These are phyloP conservation scores for Siphamia tubifer DNA, from an alignment of 2,113 vertebrate species.

Conservation along the genomic window DNA sequence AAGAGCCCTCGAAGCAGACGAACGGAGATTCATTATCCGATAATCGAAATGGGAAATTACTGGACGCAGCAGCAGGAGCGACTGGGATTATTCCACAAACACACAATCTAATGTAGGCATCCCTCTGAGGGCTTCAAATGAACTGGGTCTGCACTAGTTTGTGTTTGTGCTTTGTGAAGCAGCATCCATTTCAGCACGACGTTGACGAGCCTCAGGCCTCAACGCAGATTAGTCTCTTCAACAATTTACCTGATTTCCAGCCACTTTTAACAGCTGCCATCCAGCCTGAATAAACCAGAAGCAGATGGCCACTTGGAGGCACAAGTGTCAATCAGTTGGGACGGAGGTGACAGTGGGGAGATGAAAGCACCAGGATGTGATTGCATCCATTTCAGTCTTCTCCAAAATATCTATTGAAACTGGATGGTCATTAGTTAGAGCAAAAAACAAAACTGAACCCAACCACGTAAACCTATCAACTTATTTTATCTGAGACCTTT, in stretches of 20 bases:
- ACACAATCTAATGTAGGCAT: neutral
- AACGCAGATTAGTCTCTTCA: slow-evolving; percentile 36
- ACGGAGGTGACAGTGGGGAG: slow-evolving; percentile 3
- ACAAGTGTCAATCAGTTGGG: slow-evolving; percentile 53
- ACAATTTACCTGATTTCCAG: slow-evolving; percentile 51
- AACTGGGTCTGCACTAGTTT: neutral
- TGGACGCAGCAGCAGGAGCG: neutral
- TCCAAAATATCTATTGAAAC: too few relatives aligned
- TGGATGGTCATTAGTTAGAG: too few relatives aligned
- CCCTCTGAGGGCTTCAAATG: neutral
- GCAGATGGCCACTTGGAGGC: slow-evolving; percentile 63
- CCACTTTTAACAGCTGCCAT: slow-evolving; percentile 29
- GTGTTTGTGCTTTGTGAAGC: neutral
- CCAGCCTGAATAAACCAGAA: slow-evolving; percentile 43
- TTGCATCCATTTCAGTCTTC: too few relatives aligned
- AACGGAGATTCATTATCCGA: neutral
- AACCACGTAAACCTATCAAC: too few relatives aligned
- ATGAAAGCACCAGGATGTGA: slow-evolving; percentile 27
- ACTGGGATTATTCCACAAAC: slow-evolving; percentile 1
- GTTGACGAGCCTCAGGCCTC: slow-evolving; percentile 16
- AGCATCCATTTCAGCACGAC: neutral
- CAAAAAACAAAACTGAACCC: too few relatives aligned
- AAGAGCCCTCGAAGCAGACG: neutral
- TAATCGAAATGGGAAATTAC: slow-evolving; percentile 6
- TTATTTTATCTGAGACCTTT: too few relatives aligned